Conservation (phyloP, 2,888 invertebrate genomes). For the Agrotis exclamationis region DNA sequence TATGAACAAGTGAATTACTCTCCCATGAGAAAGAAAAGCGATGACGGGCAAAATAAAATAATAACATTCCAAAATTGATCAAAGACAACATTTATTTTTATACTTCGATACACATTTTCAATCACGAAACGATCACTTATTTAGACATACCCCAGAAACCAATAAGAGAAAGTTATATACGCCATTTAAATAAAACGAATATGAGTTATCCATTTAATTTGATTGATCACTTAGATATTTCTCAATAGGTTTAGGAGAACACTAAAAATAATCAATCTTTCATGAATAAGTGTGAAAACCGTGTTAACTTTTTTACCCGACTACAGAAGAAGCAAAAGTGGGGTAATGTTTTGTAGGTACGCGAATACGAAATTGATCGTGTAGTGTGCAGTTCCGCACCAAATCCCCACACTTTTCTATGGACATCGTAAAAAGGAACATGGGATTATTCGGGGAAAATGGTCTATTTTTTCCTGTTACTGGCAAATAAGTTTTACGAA, state of each 20-base stretch:
- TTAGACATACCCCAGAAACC: conserved; percentile 10
- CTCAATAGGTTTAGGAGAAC: conserved; percentile 15
- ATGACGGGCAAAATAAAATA: neutral
- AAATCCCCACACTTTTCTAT: conserved; percentile 41
- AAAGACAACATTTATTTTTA: conserved; percentile 5
- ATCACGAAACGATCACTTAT: conserved; percentile 17
- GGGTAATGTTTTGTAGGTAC: conserved; percentile 34
- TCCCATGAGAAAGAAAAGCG: neutral
- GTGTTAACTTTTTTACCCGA: conserved; percentile 23
- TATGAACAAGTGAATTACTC: conserved; percentile 9
- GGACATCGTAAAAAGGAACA: conserved; percentile 49
- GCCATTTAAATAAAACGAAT: conserved; percentile 49
- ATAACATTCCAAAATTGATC: conserved; percentile 2
- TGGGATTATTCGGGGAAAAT: conserved; percentile 46
- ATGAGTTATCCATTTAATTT: conserved; percentile 24
- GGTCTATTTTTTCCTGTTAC: conserved; percentile 30
- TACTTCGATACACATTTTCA: conserved; percentile 20
- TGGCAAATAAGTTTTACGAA: conserved; percentile 49
- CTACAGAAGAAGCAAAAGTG: neutral
- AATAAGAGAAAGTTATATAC: conserved; percentile 46
- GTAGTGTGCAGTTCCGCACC: conserved; percentile 6
- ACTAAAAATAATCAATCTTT: conserved; percentile 33
- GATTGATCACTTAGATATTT: conserved; percentile 37
- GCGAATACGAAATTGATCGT: conserved; percentile 16
- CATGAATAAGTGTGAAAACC: conserved; percentile 18